Base-by-base conservation (phyloP, 1,140 invertebrate genomes). In the Sarcophaga peregrina region DNA sequence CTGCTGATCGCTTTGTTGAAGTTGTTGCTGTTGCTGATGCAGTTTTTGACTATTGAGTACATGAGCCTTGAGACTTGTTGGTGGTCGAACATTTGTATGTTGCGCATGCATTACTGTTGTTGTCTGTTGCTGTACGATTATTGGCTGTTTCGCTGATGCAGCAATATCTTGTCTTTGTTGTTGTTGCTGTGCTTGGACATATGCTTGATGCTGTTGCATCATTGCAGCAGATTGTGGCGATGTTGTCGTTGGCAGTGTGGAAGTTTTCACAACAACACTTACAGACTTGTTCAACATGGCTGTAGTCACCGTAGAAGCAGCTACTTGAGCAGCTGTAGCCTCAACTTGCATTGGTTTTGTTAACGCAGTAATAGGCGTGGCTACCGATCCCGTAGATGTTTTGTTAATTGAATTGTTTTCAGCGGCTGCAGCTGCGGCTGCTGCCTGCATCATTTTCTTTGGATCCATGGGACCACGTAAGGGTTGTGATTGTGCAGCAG, bases 41-140 rank as follows among this genome's bases (percentile, higher is more conserved):
- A 89, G 87, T 84, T 90, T 88, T 17, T 90, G 88, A 46, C 88
- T 85, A 75, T 90, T 90, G 2, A 90, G 84, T 8, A 90, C 88
- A 52, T 90, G 88, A 8, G 88, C 88, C 73, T 90, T 90, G 0
- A 90, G 82, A 50, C 47, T 78, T 0, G 88, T 87, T 13, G 86
- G 88, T 13, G 87, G 84, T 5, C 88, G 83, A 46, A 89, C 87
- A 68, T 84, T 88, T 25, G 78, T 86, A 48, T 83, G 86, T 76
- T 90, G 88, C 0, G 87, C 86, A 80, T 89, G 88, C 15, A 89
- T 88, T 75, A 87, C 81, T 10, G 87, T 84, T 1, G 86, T 86
- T 83, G 85, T 87, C 58, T 86, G 85, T 48, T 89, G 85, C 25
- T 89, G 88, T 58, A 89, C 52, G 11, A 90, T 85, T 52, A 89